Evolutionary conservation across 2,888 invertebrate species (phyloP).

Genomic region (Drosophila maculinotata): DNA sequence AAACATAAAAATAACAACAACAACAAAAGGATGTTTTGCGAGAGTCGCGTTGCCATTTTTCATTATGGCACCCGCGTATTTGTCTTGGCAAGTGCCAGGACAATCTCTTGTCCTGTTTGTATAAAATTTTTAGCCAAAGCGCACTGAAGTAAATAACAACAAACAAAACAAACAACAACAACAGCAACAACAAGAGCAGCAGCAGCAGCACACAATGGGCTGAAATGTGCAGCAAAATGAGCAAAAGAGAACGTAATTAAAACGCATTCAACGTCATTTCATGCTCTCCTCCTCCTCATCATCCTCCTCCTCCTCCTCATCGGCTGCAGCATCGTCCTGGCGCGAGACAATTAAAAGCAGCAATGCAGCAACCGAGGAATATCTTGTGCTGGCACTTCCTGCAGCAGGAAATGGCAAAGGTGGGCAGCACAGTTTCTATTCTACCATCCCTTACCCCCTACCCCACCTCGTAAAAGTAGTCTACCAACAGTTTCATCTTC

Average conservation of each 20-base stretch:
- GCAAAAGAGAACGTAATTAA: constrained; percentile 76
- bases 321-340: constrained; percentile 9
- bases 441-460: not conserved
- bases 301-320: no score
- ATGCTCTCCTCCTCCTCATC: constrained; percentile 33
- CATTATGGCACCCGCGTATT: constrained; percentile 70
- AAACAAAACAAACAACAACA: constrained; percentile 41
- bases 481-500: constrained; percentile 34
- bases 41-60: constrained; percentile 65
- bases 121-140: constrained; percentile 47
- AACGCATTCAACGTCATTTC: constrained; percentile 64
- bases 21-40: constrained; percentile 29
- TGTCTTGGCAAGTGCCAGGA: constrained; percentile 62
- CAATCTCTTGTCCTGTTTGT: constrained; percentile 53
- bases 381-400: constrained; percentile 43
- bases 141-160: constrained; percentile 66
- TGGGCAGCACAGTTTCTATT: constrained; percentile 13
- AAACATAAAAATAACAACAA: constrained; percentile 14
- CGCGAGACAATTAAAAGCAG: constrained; percentile 70
- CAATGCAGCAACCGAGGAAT: constrained; percentile 35
- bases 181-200: constrained; percentile 17
- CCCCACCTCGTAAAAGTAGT: not conserved
- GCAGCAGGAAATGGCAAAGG: constrained; percentile 39
- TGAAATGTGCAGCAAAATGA: constrained; percentile 60
- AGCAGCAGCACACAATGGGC: constrained; percentile 38